Percentiles rank a stretch among this genome's conserved stretches.
Evolutionary conservation across 2,888 invertebrate genomes (phyloP).

Genomic region (Lacanobia wlatinum): DNA sequence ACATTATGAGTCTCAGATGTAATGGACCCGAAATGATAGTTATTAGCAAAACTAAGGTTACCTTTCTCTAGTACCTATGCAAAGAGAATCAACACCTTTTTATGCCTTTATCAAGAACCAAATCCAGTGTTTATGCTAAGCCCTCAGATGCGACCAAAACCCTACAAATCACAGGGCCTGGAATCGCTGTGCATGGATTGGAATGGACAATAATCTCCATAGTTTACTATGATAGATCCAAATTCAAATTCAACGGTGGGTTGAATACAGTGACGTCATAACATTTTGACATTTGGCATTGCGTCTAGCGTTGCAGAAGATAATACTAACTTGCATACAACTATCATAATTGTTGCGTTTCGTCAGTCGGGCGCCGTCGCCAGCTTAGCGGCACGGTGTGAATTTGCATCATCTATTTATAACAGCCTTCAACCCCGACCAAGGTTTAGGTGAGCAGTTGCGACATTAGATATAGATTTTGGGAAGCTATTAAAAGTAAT

Average conservation of each 20-base stretch:
- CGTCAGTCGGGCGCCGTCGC: conserved; percentile 39
- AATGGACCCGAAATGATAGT: conserved; percentile 4
- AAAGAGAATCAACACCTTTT: background rate
- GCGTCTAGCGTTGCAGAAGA: conserved; percentile 48
- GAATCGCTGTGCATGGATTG: background rate
- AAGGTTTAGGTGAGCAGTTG: conserved; percentile 41
- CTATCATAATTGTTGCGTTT: conserved; percentile 53
- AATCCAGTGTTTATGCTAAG: background rate
- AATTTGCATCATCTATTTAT: conserved; percentile 60
- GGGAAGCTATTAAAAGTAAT: conserved; percentile 31
- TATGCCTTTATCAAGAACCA: background rate
- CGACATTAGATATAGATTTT: conserved; percentile 26
- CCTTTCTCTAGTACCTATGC: background rate
- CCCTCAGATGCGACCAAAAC: background rate
- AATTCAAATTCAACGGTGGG: conserved; percentile 3
- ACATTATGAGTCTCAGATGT: conserved; percentile 18
- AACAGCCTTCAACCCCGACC: conserved; percentile 50
- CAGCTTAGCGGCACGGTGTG: conserved; percentile 30
- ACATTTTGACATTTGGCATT: conserved; percentile 44
- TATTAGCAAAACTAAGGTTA: background rate
- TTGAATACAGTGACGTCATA: conserved; percentile 12
- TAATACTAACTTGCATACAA: conserved; percentile 50
- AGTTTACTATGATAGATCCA: background rate
- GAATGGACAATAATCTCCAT: no score
- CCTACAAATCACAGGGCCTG: background rate